Percentiles rank a stretch among this genome's conserved stretches.
phyloP scores from a whole-genome alignment of 2,888 invertebrate species.

The Leucophora obtusa region DNA sequence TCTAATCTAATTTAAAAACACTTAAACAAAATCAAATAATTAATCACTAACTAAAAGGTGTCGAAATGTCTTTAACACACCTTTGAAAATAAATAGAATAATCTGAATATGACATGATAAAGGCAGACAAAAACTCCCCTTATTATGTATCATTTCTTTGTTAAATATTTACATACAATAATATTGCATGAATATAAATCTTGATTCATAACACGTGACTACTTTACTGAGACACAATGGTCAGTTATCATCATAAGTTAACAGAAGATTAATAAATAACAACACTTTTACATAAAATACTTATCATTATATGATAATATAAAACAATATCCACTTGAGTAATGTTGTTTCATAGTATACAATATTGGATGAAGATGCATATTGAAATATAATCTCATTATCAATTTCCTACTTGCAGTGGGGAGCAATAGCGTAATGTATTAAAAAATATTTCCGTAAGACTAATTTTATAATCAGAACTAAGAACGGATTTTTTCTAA shows the following conservation, averaged over 20 bases:
- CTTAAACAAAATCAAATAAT: neutral
- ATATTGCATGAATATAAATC: no score
- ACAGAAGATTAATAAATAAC: neutral
- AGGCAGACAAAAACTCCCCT: neutral
- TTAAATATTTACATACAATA: constrained; percentile 10
- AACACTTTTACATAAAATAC: neutral
- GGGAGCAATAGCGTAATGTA: no score
- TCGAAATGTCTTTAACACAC: neutral
- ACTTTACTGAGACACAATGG: neutral
- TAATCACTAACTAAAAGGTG: neutral
- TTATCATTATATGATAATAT: neutral
- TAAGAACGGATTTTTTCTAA: no score
- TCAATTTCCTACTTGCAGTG: no score
- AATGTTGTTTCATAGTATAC: neutral
- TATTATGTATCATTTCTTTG: neutral
- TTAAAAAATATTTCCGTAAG: no score
- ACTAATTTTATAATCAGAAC: no score
- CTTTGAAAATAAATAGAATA: neutral
- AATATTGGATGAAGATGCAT: neutral
- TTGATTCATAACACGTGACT: constrained; percentile 15
- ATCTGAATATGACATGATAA: neutral
- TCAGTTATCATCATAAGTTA: neutral
- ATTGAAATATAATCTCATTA: neutral
- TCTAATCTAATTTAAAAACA: neutral
- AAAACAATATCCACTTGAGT: neutral